Percentiles rank a stretch among this genome's conserved stretches.
Conservation (phyloP, 2,888 invertebrate genomes). For the Cataglyphis albicans region DNA sequence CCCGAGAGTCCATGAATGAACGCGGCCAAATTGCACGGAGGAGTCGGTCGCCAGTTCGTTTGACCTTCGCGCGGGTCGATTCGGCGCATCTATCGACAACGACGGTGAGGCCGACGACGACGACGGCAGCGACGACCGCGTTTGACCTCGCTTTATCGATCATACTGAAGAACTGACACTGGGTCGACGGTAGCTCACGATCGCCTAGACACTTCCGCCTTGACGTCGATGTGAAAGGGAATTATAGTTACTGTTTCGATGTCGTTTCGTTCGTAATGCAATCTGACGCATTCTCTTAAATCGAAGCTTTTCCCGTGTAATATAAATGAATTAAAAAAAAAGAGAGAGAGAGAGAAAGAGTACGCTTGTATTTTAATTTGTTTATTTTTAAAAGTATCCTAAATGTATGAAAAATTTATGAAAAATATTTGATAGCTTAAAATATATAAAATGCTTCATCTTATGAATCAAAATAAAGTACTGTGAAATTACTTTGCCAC, state of each 20-base stretch:
- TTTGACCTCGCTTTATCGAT: conserved; percentile 69
- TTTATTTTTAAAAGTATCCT: not conserved
- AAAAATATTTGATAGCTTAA: not conserved
- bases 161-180: conserved; percentile 55
- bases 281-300: not conserved
- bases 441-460: not conserved
- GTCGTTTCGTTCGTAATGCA: not conserved
- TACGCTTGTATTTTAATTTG: not conserved
- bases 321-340: not conserved
- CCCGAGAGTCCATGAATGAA: conserved; percentile 52
- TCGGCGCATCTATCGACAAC: conserved; percentile 51
- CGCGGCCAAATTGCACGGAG: conserved; percentile 58
- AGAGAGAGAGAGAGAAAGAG: not conserved
- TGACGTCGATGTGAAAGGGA: not conserved
- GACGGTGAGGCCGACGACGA: conserved; percentile 18
- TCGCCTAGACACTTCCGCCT: conserved; percentile 37
- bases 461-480: not conserved
- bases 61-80: conserved; percentile 71
- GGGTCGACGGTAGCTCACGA: conserved; percentile 56
- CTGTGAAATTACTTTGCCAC: not conserved
- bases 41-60: conserved; percentile 44
- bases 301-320: not conserved
- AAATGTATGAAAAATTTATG: not conserved
- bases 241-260: conserved; percentile 17
- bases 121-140: conserved; percentile 60